These are phyloP conservation scores for Gymnocypris eckloni DNA, from an alignment of 2,797 vertebrate species.

Conservation along the genomic window DNA sequence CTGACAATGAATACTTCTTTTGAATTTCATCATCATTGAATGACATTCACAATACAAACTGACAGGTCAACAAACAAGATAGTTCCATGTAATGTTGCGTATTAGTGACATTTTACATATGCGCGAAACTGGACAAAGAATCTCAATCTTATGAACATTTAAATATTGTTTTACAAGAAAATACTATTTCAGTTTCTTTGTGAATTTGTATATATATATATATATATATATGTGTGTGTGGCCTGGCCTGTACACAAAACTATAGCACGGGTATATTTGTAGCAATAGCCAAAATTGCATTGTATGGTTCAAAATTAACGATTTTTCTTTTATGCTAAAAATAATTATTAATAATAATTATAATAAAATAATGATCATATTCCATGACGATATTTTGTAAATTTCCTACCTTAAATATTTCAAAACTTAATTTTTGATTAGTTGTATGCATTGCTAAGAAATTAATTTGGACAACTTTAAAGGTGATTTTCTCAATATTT, in stretches of 20 bases:
- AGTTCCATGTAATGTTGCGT: not conserved
- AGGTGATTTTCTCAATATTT: not conserved
- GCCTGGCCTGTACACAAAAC: not conserved
- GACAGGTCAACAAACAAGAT: not conserved
- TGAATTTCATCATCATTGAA: conserved; percentile 28
- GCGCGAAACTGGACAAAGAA: not conserved
- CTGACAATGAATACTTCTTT: conserved; percentile 37
- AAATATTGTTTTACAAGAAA: not conserved
- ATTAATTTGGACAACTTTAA: not conserved
- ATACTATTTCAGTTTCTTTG: too few species aligned
- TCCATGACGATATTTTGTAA: not conserved
- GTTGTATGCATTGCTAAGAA: not conserved
- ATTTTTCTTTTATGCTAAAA: too few species aligned
- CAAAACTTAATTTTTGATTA: not conserved
- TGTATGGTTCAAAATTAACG: not conserved
- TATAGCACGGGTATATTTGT: not conserved
- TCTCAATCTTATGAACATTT: not conserved
- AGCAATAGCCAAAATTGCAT: not conserved
- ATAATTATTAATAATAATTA: too few species aligned
- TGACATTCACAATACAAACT: conserved; percentile 12
- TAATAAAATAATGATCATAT: not conserved
- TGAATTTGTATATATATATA: too few species aligned
- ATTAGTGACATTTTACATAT: not conserved
- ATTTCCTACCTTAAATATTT: not conserved
- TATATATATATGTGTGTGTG: not conserved